Percentiles rank a stretch among this genome's conserved stretches.
These are phyloP conservation scores for Lerema accius DNA, from an alignment of 1,140 invertebrate genomes.

Conservation along the genomic window DNA sequence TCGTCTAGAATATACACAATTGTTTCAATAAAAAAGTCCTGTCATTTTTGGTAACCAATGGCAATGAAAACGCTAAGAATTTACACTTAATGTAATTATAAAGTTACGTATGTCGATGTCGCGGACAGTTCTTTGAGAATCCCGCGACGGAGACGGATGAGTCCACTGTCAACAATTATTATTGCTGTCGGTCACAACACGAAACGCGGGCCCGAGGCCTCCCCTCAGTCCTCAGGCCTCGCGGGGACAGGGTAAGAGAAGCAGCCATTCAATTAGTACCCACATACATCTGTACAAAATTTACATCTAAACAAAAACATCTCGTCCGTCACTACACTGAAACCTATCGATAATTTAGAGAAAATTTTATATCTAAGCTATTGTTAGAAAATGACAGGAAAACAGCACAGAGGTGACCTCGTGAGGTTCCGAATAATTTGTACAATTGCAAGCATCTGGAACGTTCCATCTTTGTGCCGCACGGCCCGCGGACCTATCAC, in stretches of 20 bases:
- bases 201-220: constrained; percentile 22
- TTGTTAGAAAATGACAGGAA: constrained; percentile 67
- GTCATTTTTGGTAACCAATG: constrained; percentile 83
- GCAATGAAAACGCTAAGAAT: constrained; percentile 76
- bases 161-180: constrained; percentile 59
- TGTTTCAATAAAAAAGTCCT: constrained; percentile 76
- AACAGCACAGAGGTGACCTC: constrained; percentile 33
- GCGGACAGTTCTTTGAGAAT: constrained; percentile 66
- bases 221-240: background rate
- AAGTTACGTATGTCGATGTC: constrained; percentile 74
- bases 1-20: constrained; percentile 78
- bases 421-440: constrained; percentile 47
- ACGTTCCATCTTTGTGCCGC: constrained; percentile 44
- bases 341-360: constrained; percentile 20
- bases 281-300: constrained; percentile 43
- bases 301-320: constrained; percentile 38
- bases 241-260: background rate
- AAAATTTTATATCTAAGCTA: constrained; percentile 23
- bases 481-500: constrained; percentile 36
- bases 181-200: constrained; percentile 77
- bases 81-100: constrained; percentile 72
- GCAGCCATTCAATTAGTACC: constrained; percentile 29
- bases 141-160: constrained; percentile 58
- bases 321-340: constrained; percentile 1
- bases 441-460: constrained; percentile 72